phyloP scores from a whole-genome alignment of 2,888 invertebrate species.

The Antitype chi region DNA sequence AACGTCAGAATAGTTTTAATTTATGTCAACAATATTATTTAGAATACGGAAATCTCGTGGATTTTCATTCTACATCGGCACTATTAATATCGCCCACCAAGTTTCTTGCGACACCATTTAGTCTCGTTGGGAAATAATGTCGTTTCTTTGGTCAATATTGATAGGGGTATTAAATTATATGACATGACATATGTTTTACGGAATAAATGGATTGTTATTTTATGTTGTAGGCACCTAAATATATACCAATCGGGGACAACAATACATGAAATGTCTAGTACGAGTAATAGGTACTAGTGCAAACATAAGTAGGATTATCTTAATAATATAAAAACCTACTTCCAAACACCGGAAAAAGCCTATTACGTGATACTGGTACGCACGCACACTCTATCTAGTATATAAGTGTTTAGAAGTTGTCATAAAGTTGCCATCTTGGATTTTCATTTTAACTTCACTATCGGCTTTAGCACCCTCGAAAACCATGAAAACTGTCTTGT shows the following conservation, averaged over 20 bases:
- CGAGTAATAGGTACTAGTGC: too few relatives aligned
- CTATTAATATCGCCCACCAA: constrained; percentile 75
- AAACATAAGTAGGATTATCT: not conserved
- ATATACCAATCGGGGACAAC: not conserved
- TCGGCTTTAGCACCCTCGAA: too few relatives aligned
- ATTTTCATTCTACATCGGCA: constrained; percentile 73
- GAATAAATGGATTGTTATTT: constrained; percentile 22
- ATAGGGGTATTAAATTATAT: constrained; percentile 47
- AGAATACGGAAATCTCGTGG: constrained; percentile 77
- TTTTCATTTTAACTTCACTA: too few relatives aligned
- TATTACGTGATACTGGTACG: too few relatives aligned
- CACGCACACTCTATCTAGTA: too few relatives aligned
- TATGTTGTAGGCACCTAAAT: not conserved
- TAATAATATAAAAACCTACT: not conserved
- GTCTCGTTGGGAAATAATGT: constrained; percentile 62
- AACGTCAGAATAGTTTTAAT: constrained; percentile 81
- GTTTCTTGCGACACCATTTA: constrained; percentile 55
- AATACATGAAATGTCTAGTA: not conserved
- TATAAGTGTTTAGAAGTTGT: too few relatives aligned
- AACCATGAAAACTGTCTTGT: too few relatives aligned
- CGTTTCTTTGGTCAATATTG: constrained; percentile 53
- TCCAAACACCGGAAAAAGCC: not conserved
- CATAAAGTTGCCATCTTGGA: too few relatives aligned
- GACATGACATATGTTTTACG: constrained; percentile 12
- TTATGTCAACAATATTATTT: constrained; percentile 77